Conservation (phyloP, 2,113 vertebrate genomes). For the Equus quagga region DNA sequence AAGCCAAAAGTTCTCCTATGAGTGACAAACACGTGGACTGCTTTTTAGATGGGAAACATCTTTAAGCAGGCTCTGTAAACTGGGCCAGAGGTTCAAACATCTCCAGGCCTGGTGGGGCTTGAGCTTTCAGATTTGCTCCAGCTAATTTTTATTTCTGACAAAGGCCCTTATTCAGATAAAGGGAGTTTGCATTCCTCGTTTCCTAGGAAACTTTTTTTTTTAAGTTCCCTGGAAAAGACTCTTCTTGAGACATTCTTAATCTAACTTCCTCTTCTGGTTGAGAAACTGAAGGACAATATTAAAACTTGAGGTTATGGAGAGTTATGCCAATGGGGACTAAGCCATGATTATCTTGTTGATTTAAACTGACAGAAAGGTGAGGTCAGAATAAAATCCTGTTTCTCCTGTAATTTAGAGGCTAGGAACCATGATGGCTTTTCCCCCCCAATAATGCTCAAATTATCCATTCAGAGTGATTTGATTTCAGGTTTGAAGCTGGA, state of each 20-base stretch:
- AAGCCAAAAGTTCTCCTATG: slow-evolving; percentile 80
- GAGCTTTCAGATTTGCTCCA: slow-evolving; percentile 60
- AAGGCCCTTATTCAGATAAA: slow-evolving; percentile 76
- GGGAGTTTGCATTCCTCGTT: slow-evolving; percentile 78
- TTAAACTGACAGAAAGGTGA: slow-evolving; percentile 80
- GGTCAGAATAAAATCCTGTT: slow-evolving; percentile 78
- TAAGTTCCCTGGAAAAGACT: slow-evolving; percentile 70
- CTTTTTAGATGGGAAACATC: slow-evolving; percentile 78
- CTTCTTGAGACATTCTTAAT: slow-evolving; percentile 75
- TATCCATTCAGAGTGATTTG: slow-evolving; percentile 82
- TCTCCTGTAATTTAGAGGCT: slow-evolving; percentile 73
- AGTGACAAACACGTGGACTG: slow-evolving; percentile 78
- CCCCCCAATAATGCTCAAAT: slow-evolving; percentile 50
- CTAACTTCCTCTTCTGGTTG: slow-evolving; percentile 78
- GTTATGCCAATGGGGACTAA: slow-evolving; percentile 72
- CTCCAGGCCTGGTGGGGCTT: slow-evolving; percentile 55
- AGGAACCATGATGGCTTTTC: slow-evolving; percentile 22
- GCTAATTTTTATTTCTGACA: slow-evolving; percentile 70
- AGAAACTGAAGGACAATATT: slow-evolving; percentile 71
- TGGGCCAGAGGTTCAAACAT: slow-evolving; percentile 70
- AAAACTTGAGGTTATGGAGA: slow-evolving; percentile 69
- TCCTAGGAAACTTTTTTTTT: slow-evolving; percentile 54
- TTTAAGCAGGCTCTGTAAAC: slow-evolving; percentile 69
- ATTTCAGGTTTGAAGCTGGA: slow-evolving; percentile 79
- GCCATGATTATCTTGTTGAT: slow-evolving; percentile 78